Evolutionary conservation across 2,113 vertebrate species (phyloP), one percentile per base, ranked within the genome.

Genomic region (Lagopus leucura): DNA sequence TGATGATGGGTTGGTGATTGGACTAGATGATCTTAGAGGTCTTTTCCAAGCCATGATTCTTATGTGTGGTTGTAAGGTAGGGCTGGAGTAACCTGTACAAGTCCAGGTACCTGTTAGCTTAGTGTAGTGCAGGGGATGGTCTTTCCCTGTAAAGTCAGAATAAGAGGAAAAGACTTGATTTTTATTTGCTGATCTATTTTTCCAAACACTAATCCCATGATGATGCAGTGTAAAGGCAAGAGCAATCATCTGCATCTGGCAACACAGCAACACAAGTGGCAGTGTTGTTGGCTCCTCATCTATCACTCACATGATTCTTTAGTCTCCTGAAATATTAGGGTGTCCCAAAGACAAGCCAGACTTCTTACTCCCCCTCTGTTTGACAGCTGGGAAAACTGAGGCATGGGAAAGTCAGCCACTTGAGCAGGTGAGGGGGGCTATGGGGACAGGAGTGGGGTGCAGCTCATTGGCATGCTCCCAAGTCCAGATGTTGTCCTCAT

Each of bases 331-430:
- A 82, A 47, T 27, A 52, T 6, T 24, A 61, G 30, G 48, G 30
- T 61, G 85, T 66, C 30, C 7, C 27, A 54, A 22, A 79, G n/a
- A 13, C 21, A 60, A 72, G 36, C 8, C 43, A 42, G 10, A 38
- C 10, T 50, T 54, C 77, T 75, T 74, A 66, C n/a, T n/a, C 9
- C 27, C 34, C 7, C 18, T 67, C n/a, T 64, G 2, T 71, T 24
- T 64, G 11, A 43, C 60, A 57, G 12, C 69, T 80, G 52, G 65
- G 69, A 28, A 94, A 95, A 79, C 43, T 34, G 73, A 82, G 67
- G 58, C 36, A 85, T 0, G 0, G 60, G 45, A 1, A 2, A 38
- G 17, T 4, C 2, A 1, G n/a, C 65, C 16, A 47, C 28, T 71
- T 0, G 8, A 36, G 50, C 6, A 43, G 60, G 54, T 34, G 57